A percentile compares a stretch with the other conserved stretches of the same genome.
Evolutionary conservation across 2,888 invertebrate genomes (phyloP).

Genomic region (Limnephilus auricula): DNA sequence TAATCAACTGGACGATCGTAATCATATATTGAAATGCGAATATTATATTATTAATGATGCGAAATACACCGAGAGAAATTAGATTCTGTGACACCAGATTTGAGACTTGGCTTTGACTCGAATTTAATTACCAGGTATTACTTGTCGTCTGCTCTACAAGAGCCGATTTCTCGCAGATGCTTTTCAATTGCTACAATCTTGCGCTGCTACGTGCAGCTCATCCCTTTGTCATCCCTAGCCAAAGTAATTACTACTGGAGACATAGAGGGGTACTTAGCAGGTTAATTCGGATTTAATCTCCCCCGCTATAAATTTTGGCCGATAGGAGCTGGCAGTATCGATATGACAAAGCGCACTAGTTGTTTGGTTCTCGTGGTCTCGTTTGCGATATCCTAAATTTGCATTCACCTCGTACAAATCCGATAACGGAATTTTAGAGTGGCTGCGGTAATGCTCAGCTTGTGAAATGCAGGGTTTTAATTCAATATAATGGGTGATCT

Average conservation of each 20-base stretch:
- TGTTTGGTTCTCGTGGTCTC: background rate
- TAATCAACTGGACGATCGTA: too few relatives aligned
- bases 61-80: background rate
- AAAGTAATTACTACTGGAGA: background rate
- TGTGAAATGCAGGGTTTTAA: background rate
- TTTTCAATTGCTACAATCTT: background rate
- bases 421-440: background rate
- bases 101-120: background rate
- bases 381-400: slow-evolving; percentile 34
- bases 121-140: background rate
- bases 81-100: background rate
- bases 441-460: background rate
- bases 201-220: background rate
- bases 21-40: too few relatives aligned
- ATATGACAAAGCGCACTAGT: slow-evolving; percentile 41
- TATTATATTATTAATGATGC: background rate
- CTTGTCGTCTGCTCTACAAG: background rate
- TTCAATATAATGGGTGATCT: background rate
- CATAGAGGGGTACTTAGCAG: background rate
- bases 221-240: background rate
- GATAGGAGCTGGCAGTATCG: slow-evolving; percentile 4
- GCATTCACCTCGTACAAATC: too few relatives aligned
- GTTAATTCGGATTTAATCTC: slow-evolving; percentile 43
- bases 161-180: background rate
- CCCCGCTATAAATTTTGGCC: slow-evolving; percentile 15